A percentile compares a stretch with the other conserved stretches of the same genome.
Evolutionary conservation across 2,888 invertebrate species (phyloP).

Genomic region (Cryptocephalus moraei): DNA sequence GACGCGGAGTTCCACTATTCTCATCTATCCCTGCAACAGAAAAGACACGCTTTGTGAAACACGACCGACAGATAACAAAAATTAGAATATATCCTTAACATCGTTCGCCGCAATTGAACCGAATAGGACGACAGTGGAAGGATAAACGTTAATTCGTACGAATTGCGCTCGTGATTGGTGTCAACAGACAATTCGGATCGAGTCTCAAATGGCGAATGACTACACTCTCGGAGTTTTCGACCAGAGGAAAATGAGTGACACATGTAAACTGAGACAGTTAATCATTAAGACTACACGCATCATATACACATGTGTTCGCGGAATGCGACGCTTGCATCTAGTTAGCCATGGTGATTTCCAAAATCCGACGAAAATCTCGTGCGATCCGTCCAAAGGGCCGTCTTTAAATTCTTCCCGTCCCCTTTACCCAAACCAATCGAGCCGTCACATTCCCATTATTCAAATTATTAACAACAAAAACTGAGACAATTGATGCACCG

Average conservation of each 20-base stretch:
- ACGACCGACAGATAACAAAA: neutral
- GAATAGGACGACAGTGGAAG: conserved; percentile 5
- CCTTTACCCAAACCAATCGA: too few relatives aligned
- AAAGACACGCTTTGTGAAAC: conserved; percentile 5
- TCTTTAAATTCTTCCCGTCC: too few relatives aligned
- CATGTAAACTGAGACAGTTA: conserved; percentile 36
- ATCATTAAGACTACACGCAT: conserved; percentile 32
- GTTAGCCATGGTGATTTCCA: conserved; percentile 27
- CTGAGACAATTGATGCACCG: too few relatives aligned
- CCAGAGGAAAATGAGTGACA: conserved; percentile 36
- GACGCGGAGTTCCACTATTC: conserved; percentile 15
- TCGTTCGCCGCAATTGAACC: conserved; percentile 3
- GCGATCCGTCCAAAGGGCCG: too few relatives aligned
- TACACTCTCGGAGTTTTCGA: conserved; percentile 22
- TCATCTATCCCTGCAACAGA: conserved; percentile 26
- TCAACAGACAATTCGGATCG: conserved; percentile 16
- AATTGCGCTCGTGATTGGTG: conserved; percentile 8
- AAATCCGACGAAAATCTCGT: conserved; percentile 10
- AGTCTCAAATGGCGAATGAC: conserved; percentile 27
- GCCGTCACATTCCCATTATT: too few relatives aligned
- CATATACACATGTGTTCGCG: conserved; percentile 37
- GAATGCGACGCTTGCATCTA: conserved; percentile 35
- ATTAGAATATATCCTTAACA: conserved; percentile 4
- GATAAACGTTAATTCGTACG: conserved; percentile 7
- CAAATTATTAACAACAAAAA: too few relatives aligned